Evolutionary conservation across 2,888 invertebrate genomes (phyloP), one percentile per base, ranked within the genome.

Genomic region (Sphinx pinastri): DNA sequence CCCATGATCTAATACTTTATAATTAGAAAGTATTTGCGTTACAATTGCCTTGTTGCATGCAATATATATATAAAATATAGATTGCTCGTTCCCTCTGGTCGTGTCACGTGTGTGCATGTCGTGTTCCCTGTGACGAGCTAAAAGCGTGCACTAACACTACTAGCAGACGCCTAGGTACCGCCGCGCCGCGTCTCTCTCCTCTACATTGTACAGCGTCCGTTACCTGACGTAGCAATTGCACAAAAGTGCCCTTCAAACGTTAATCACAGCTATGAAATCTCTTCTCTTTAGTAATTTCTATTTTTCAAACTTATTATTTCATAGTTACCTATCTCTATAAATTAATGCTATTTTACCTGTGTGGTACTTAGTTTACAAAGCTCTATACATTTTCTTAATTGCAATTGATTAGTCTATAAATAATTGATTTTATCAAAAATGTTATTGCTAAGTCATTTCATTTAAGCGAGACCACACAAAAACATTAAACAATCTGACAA

Each of bases 351-450:
- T 88, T 83, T 88, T 84, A 93, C 93, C 93, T 92, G 91, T 92
- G 88, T 92, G 88, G 88, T 89, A 90, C 92, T 91, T 92, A 92
- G 81, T 85, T 89, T 94, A 93, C 90, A 85, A 94, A 94, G 94
- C 94, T 94, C 94, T 94, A 94, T 93, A 94, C 94, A 93, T 89
- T 91, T 86, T 91, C 92, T 92, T 94, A 92, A 86, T 90, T 88
- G 90, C 91, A 88, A 91, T 89, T 87, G 82, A 89, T 89, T 88
- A 88, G 83, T 88, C 87, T 86, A 92, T 92, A 92, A 92, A 93
- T 94, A 94, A 94, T 94, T 94, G 94, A 94, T 93, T 94, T 93
- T 89, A 92, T 93, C 90, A 91, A 90, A 89, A 85, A 81, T 88
- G 79, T 88, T 92, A 93, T 93, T 93, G 91, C 93, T 92, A 91